These are phyloP conservation scores for Cyanocitta stelleri DNA, from an alignment of 2,113 vertebrate species.

Conservation along the genomic window DNA sequence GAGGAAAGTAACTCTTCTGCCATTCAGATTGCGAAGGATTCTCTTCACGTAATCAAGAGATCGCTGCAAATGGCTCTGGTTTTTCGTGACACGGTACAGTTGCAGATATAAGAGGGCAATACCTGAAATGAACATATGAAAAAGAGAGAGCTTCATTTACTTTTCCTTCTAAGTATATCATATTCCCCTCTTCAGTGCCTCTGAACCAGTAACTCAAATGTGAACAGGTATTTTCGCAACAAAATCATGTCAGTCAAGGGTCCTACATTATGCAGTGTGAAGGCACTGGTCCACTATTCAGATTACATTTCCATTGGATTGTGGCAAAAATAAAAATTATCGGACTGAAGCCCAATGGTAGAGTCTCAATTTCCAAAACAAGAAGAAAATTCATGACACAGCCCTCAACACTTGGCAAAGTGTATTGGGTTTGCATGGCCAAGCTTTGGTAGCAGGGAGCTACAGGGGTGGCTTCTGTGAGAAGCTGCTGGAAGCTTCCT, in stretches of 20 bases:
- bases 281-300: neutral
- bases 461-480: neutral
- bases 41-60: constrained; percentile 92
- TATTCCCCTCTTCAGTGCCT: neutral
- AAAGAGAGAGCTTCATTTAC: neutral
- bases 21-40: constrained; percentile 87
- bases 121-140: constrained; percentile 66
- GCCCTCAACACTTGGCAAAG: neutral
- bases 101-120: constrained; percentile 93
- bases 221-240: neutral
- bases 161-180: neutral
- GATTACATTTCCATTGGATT: neutral
- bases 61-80: constrained; percentile 83
- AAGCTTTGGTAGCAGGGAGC: neutral
- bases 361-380: neutral
- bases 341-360: fast-evolving
- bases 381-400: neutral
- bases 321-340: neutral
- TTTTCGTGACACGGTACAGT: constrained; percentile 77
- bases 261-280: neutral
- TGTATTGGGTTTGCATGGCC: neutral
- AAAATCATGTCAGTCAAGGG: neutral
- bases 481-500: neutral
- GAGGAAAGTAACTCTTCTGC: constrained; percentile 90
- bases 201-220: neutral